phyloP scores from a whole-genome alignment of 2,797 vertebrate genomes.

The Buphagus erythrorhynchus region DNA sequence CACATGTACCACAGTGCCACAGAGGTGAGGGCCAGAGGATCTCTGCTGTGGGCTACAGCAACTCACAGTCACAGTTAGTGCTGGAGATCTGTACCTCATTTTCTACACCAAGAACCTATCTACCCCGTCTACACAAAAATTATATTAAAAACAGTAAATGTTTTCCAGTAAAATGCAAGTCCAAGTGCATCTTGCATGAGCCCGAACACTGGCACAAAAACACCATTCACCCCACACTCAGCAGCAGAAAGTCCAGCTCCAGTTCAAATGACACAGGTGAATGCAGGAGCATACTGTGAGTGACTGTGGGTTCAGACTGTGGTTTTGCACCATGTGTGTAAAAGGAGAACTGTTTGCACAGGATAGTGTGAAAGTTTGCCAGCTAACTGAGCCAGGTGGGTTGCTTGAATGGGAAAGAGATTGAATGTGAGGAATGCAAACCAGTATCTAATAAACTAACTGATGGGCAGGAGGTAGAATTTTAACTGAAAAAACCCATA shows the following conservation, averaged over 20 bases:
- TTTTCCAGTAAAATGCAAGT: background rate
- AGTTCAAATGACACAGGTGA: background rate
- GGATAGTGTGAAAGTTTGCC: background rate
- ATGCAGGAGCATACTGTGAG: background rate
- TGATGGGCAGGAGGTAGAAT: background rate
- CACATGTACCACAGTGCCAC: background rate
- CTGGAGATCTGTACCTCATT: background rate
- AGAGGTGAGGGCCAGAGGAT: background rate
- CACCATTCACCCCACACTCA: accelerated
- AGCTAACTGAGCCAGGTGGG: background rate
- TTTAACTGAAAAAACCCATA: background rate
- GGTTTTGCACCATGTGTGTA: background rate
- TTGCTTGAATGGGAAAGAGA: background rate
- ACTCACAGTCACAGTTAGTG: background rate
- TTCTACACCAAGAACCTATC: background rate
- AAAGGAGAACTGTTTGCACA: background rate
- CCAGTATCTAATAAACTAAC: background rate
- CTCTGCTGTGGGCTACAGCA: background rate
- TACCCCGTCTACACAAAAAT: background rate
- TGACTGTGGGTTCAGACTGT: background rate
- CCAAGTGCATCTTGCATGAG: background rate
- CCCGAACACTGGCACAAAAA: background rate
- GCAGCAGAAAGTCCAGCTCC: background rate
- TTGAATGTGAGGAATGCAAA: background rate
- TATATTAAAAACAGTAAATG: background rate